Evolutionary conservation across 1,140 invertebrate genomes (phyloP), one percentile per base, ranked within the genome.

Genomic region (Ceratina australensis): DNA sequence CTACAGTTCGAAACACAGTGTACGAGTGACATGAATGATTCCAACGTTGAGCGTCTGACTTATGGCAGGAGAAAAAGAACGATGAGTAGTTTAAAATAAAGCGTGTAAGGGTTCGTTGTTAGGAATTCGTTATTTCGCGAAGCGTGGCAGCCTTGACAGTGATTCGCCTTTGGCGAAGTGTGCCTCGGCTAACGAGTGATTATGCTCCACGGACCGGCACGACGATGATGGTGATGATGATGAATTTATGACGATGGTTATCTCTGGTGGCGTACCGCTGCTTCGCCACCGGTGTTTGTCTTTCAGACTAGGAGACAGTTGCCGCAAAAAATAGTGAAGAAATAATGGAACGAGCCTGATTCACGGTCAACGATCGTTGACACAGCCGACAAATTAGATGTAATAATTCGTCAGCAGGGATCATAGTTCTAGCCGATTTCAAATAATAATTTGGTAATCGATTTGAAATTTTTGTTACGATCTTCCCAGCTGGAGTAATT

Each of bases 231-330:
- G 80, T 83, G 87, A 87, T 85, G 82, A 87, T 87, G 86, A 89
- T 87, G 81, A 89, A 89, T 88, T 88, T 86, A 87, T 85, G 87
- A 88, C 79, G 85, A 87, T 86, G 86, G 88, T 87, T 89, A 87
- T 85, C 73, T 77, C 61, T 52, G 71, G 66, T 83, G 72, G 81
- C 80, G 78, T 88, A 85, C 80, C 85, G 81, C 80, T 86, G 82
- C 79, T 79, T 88, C 80, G 85, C 87, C 86, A 88, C 86, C 60
- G 83, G 87, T 88, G 79, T 87, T 88, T 79, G 73, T 81, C 81
- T 83, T 84, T 79, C 71, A 67, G 76, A 82, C 54, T 71, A 75
- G 61, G 66, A 66, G 66, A 65, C 54, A 67, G 24, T 50, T 56
- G 63, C 52, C 59, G 24, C 42, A 64, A 42, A 22, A 67, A 50